These are phyloP conservation scores for Aphis craccivora DNA, from an alignment of 1,140 invertebrate genomes.

Conservation along the genomic window DNA sequence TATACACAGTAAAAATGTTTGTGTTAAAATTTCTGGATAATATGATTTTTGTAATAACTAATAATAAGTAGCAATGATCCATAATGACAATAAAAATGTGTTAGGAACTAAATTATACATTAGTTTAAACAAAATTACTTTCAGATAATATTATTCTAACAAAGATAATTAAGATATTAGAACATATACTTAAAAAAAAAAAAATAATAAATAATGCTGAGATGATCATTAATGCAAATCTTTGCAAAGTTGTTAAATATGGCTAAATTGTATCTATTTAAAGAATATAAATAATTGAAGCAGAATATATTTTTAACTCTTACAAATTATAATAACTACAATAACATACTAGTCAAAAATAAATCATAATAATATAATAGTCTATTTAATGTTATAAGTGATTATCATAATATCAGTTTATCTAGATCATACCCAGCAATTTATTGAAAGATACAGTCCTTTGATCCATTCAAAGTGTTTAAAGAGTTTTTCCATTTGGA, in stretches of 20 bases:
- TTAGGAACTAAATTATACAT: neutral
- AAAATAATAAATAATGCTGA: neutral
- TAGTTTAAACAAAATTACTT: neutral
- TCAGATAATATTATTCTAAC: neutral
- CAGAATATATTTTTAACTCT: neutral
- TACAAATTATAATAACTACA: conserved; percentile 1
- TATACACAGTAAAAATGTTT: neutral
- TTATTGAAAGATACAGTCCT: neutral
- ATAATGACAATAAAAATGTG: too few species aligned
- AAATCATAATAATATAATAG: neutral
- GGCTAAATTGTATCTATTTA: neutral
- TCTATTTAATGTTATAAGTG: neutral
- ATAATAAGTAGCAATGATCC: neutral
- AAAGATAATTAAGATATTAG: neutral
- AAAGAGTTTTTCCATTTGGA: neutral
- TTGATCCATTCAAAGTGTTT: conserved; percentile 4
- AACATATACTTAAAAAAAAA: neutral
- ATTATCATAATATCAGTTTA: neutral
- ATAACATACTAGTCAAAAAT: neutral
- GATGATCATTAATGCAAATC: neutral
- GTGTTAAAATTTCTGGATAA: neutral
- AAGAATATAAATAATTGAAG: neutral
- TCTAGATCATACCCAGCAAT: neutral
- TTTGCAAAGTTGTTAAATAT: neutral
- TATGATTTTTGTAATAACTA: neutral